Percentiles rank a stretch among this genome's conserved stretches.
phyloP scores from a whole-genome alignment of 2,888 invertebrate species.

The Pristionchus exspectatus region DNA sequence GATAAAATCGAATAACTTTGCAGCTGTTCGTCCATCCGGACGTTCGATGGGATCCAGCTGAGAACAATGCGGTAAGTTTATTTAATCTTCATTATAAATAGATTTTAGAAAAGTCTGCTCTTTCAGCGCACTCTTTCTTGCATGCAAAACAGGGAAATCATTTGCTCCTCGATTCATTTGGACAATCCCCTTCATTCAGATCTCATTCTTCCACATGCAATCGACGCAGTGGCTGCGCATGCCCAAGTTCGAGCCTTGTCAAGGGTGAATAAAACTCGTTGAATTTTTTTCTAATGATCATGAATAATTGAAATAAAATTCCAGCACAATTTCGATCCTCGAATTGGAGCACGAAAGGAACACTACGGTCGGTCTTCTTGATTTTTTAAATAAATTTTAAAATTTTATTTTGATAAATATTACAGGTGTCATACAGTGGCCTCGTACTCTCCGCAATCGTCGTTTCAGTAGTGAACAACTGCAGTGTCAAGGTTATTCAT shows the following conservation, averaged over 20 bases:
- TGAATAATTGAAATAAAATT: too few relatives aligned
- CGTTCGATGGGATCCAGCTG: neutral
- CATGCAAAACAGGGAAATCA: too few relatives aligned
- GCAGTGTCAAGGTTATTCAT: neutral
- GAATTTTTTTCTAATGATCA: too few relatives aligned
- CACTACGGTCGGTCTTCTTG: neutral
- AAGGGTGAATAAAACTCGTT: neutral
- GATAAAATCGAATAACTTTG: neutral
- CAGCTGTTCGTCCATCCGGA: neutral
- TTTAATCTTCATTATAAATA: neutral
- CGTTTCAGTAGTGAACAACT: neutral
- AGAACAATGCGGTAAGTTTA: neutral
- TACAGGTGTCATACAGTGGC: neutral
- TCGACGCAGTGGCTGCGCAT: neutral
- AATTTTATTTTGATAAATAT: neutral
- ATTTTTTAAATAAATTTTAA: neutral
- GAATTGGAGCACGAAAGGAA: too few relatives aligned
- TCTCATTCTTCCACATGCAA: too few relatives aligned
- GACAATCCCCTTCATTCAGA: too few relatives aligned
- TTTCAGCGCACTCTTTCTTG: too few relatives aligned
- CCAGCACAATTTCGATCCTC: too few relatives aligned
- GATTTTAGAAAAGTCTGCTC: too few relatives aligned
- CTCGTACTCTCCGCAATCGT: neutral
- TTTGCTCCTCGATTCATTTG: too few relatives aligned
- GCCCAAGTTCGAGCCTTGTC: neutral